Evolutionary conservation across 2,113 vertebrate species (phyloP), one percentile per base, ranked within the genome.

Genomic region (Myxocyprinus asiaticus): DNA sequence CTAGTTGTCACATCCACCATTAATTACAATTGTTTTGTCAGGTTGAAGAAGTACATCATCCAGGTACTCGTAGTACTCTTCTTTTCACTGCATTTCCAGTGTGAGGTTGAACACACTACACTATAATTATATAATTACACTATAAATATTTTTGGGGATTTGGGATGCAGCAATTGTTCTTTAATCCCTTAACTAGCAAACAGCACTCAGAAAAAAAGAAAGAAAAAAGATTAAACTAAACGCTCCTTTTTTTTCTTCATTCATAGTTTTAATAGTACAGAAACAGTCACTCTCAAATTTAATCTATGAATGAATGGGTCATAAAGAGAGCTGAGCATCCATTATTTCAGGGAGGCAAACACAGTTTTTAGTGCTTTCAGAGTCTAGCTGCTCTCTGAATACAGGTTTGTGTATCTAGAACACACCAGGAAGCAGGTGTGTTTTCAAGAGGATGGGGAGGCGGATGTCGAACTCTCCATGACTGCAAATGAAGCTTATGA

Each of bases 401-500:
- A 51, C 73, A 76, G 45, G 47, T 44, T 10, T 65, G 48, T 65
- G 48, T 10, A 7, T 65, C 15, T 14, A 63, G 11, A 53, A 64
- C 47, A 44, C 12, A 11, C 9, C 58, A 62, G n/a, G 17, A 70
- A 51, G 56, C 66, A 78, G 8, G 22, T 33, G 22, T 43, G 58
- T 70, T 17, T 64, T 63, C 53, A 50, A 79, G 1, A 6, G 11
- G 43, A 33, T 70, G 8, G 45, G n/a, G 7, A 58, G 15, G 55
- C 4, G 6, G 45, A 50, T 7, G 48, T 47, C 9, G 3, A 22
- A 56, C 12, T 55, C 55, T 15, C 14, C 72, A 70, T 48, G 62
- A 80, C 67, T 68, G 62, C 48, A 73, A 78, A 79, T 62, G 47
- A 15, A 67, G 12, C 11, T 63, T 5, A 22, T 75, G 82, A 84